Conservation (phyloP, 2,113 vertebrate genomes). For the Chaenogobius annularis region DNA sequence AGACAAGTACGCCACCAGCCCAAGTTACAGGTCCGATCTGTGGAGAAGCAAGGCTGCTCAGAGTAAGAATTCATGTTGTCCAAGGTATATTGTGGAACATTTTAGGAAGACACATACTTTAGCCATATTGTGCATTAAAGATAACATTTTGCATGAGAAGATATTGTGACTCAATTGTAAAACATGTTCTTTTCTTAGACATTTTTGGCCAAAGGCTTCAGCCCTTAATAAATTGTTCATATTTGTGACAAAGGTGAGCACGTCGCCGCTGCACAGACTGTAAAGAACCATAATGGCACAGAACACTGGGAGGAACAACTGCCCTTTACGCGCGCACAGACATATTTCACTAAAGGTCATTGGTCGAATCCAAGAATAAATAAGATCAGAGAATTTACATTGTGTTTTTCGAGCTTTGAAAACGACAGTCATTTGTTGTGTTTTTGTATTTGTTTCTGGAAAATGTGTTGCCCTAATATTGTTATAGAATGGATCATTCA, state of each 20-base stretch:
- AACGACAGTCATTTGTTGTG: conserved; percentile 2
- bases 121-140: background rate
- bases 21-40: too few species aligned
- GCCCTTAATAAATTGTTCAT: conserved; percentile 27
- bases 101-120: too few species aligned
- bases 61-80: too few species aligned
- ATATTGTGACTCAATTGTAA: background rate
- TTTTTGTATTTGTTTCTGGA: too few species aligned
- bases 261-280: conserved; percentile 24
- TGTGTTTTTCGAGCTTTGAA: conserved; percentile 34
- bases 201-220: background rate
- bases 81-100: too few species aligned
- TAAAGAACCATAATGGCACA: conserved; percentile 47
- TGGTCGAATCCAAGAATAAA: conserved; percentile 6
- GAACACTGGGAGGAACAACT: conserved; percentile 49
- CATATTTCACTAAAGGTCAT: conserved; percentile 62
- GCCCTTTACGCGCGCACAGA: conserved; percentile 41
- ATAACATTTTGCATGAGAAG: background rate
- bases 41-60: too few species aligned
- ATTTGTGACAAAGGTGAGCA: conserved; percentile 38
- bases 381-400: conserved; percentile 41
- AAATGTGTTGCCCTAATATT: too few species aligned
- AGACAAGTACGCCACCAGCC: too few species aligned
- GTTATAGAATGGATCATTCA: too few species aligned
- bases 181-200: background rate